Base-by-base conservation (phyloP, 1,140 invertebrate species). In the Nebria ingens region DNA sequence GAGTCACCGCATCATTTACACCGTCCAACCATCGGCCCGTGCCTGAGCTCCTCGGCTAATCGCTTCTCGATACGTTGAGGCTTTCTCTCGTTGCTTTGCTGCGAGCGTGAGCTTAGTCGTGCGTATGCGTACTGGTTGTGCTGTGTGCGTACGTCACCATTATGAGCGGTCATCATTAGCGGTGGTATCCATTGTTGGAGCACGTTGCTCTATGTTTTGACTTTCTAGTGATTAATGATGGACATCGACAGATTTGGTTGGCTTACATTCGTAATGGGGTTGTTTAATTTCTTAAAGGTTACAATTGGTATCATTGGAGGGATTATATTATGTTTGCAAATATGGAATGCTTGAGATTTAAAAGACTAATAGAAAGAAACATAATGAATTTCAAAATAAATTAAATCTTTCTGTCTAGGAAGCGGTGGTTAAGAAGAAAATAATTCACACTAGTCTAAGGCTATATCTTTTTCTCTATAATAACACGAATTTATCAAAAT, bases 1-100 rank as follows among this genome's bases (percentile, higher is more conserved):
- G 65, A 66, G 67, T 64, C 51, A 51, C 55, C 55, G 60, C 65
- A 65, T 68, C 67, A 65, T 69, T 69, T 69, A 69, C 65, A 65
- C 64, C 60, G 60, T 62, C 65, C 67, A 66, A 67, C 65, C 63
- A 58, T 58, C 61, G 66, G 64, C 62, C 63, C 61, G 59, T 62
- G 12, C 17, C 62, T n/a, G 58, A 25, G 57, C 54, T 56, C 59
- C 61, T 61, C 57, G 59, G 58, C 63, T 68, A 68, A 68, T 68
- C 66, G 64, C 57, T 68, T 68, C 64, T 65, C 66, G 58, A 68
- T 68, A 63, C 61, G 64, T 21, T n/a, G n/a, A n/a, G n/a, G n/a
- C n/a, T n/a, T n/a, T n/a, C 17, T 21, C 15, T 21, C 40, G 15
- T 3, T 45, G 40, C 40, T 4, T 17, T 11, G 6, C 17, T 45